Conservation (phyloP, 2,888 invertebrate genomes). For the Autographa gamma region DNA sequence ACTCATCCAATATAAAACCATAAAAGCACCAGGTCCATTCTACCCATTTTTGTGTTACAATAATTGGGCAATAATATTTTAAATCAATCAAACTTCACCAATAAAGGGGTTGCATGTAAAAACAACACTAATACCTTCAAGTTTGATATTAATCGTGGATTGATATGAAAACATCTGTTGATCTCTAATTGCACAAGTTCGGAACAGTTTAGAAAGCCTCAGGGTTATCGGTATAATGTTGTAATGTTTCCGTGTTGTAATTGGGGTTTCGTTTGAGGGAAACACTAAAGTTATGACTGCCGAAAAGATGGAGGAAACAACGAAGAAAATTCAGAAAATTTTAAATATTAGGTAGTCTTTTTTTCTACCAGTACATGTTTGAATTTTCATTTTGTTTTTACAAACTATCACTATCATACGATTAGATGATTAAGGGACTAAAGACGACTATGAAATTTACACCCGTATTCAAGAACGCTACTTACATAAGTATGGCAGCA, state of each 20-base stretch:
- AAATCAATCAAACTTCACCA: constrained; percentile 55
- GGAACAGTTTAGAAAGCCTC: constrained; percentile 24
- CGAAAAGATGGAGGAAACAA: background rate
- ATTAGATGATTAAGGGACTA: too few relatives aligned
- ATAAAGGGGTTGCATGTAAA: constrained; percentile 51
- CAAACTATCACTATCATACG: too few relatives aligned
- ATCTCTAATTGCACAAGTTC: constrained; percentile 48
- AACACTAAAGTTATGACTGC: background rate
- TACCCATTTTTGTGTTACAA: too few relatives aligned
- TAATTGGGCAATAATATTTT: too few relatives aligned
- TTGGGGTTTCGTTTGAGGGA: background rate
- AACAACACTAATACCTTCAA: constrained; percentile 45
- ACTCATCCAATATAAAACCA: too few relatives aligned
- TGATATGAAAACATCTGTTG: constrained; percentile 53
- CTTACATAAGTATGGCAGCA: too few relatives aligned
- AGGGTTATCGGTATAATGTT: constrained; percentile 30
- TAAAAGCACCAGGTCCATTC: too few relatives aligned
- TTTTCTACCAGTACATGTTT: background rate
- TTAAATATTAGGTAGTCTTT: background rate
- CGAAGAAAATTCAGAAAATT: background rate
- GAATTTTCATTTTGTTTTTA: too few relatives aligned
- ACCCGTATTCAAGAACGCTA: too few relatives aligned
- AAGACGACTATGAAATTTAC: too few relatives aligned
- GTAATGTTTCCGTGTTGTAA: constrained; percentile 1
- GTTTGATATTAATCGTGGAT: constrained; percentile 41